These are phyloP conservation scores for Octodonta nipae DNA, from an alignment of 2,888 invertebrate species.

Conservation along the genomic window DNA sequence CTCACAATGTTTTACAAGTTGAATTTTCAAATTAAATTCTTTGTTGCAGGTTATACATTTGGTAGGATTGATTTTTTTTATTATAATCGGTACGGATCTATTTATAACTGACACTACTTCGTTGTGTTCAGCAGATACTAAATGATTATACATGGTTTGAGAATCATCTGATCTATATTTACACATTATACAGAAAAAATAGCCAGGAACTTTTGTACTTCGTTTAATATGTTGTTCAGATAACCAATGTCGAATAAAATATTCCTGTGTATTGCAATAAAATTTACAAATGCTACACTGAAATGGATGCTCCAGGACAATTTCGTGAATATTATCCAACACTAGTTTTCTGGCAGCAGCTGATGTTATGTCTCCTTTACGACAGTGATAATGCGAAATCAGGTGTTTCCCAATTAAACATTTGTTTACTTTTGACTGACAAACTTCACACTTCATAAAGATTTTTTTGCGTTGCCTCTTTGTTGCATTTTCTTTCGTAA, in stretches of 20 bases:
- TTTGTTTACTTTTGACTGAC: constrained; percentile 53
- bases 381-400: constrained; percentile 72
- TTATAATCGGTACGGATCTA: constrained; percentile 66
- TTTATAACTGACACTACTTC: constrained; percentile 65
- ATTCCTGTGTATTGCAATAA: constrained; percentile 63
- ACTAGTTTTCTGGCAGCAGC: constrained; percentile 49
- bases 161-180: constrained; percentile 52
- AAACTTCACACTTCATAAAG: constrained; percentile 56
- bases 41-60: constrained; percentile 53
- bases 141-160: constrained; percentile 53
- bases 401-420: constrained; percentile 71
- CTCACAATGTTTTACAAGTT: constrained; percentile 50
- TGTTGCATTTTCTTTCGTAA: constrained; percentile 22
- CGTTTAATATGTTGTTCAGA: constrained; percentile 46
- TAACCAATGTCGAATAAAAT: constrained; percentile 61
- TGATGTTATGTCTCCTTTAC: constrained; percentile 50
- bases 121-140: constrained; percentile 51
- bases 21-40: constrained; percentile 61
- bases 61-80: constrained; percentile 51
- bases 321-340: constrained; percentile 60
- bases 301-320: constrained; percentile 70
- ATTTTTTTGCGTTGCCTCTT: constrained; percentile 42
- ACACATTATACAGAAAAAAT: constrained; percentile 62
- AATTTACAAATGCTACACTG: constrained; percentile 76
- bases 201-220: constrained; percentile 40